Evolutionary conservation across 2,888 invertebrate genomes (phyloP).

Genomic region (Plemyria rubiginata): DNA sequence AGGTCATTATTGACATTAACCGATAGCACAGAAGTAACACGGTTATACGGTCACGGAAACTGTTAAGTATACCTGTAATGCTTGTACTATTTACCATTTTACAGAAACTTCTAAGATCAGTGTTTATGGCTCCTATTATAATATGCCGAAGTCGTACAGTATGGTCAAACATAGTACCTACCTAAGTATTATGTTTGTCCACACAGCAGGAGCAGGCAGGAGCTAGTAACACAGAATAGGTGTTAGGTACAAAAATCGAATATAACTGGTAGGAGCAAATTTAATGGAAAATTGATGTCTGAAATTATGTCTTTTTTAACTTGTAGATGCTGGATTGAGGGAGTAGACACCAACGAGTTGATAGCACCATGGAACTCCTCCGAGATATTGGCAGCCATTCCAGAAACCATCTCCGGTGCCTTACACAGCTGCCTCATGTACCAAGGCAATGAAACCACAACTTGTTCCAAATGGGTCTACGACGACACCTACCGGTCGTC

Average conservation of each 20-base stretch:
- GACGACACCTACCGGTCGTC: conserved; percentile 89
- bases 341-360: conserved; percentile 84
- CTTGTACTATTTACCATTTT: too few relatives aligned
- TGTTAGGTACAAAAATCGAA: not conserved
- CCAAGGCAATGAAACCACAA: conserved; percentile 61
- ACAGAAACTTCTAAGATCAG: too few relatives aligned
- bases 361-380: conserved; percentile 84
- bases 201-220: too few relatives aligned
- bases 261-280: not conserved
- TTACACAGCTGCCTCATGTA: conserved; percentile 87
- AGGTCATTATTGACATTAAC: too few relatives aligned
- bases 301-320: conserved; percentile 25
- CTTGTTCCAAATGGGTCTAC: conserved; percentile 87
- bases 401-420: conserved; percentile 77
- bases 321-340: conserved; percentile 86
- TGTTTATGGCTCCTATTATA: too few relatives aligned
- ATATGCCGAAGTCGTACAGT: too few relatives aligned
- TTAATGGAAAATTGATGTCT: not conserved
- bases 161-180: too few relatives aligned
- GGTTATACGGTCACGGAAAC: too few relatives aligned
- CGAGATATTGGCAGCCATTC: conserved; percentile 84
- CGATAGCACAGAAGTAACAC: too few relatives aligned
- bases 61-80: too few relatives aligned
- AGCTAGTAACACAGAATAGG: not conserved
- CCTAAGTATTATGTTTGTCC: too few relatives aligned